Conservation (phyloP, 2,888 invertebrate genomes). For the Ochropleura leucogaster region DNA sequence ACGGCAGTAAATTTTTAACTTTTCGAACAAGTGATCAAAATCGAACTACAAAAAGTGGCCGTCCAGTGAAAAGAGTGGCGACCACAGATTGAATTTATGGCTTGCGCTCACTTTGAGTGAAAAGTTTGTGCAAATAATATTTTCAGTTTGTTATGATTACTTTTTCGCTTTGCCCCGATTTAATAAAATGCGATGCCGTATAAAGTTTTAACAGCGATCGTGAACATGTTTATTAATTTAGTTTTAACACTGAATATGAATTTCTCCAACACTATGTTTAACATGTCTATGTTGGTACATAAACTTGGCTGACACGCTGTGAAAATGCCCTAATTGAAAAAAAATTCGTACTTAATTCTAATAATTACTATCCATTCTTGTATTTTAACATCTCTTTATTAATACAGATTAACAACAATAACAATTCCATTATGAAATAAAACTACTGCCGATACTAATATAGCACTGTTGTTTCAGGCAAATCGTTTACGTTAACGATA, state of each 20-base stretch:
- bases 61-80: constrained; percentile 79
- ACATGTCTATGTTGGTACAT: not conserved
- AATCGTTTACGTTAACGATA: constrained; percentile 99
- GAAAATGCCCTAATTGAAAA: not conserved
- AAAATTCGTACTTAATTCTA: too few species aligned
- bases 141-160: constrained; percentile 70
- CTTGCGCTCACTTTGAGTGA: constrained; percentile 77
- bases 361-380: not conserved
- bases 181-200: constrained; percentile 45
- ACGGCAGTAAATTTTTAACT: constrained; percentile 87
- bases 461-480: constrained; percentile 92
- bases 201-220: constrained; percentile 20
- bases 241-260: not conserved
- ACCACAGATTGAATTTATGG: constrained; percentile 88
- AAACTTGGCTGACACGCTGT: not conserved
- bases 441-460: not conserved
- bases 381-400: not conserved
- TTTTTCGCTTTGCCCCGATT: constrained; percentile 51
- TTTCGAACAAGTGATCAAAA: constrained; percentile 88
- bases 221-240: constrained; percentile 2
- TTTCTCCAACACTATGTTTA: not conserved
- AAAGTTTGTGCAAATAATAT: constrained; percentile 79
- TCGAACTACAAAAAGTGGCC: constrained; percentile 86
- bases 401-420: too few species aligned
- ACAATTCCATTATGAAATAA: not conserved